These are phyloP conservation scores for Eulithis testata DNA, from an alignment of 2,888 invertebrate genomes.

Conservation along the genomic window DNA sequence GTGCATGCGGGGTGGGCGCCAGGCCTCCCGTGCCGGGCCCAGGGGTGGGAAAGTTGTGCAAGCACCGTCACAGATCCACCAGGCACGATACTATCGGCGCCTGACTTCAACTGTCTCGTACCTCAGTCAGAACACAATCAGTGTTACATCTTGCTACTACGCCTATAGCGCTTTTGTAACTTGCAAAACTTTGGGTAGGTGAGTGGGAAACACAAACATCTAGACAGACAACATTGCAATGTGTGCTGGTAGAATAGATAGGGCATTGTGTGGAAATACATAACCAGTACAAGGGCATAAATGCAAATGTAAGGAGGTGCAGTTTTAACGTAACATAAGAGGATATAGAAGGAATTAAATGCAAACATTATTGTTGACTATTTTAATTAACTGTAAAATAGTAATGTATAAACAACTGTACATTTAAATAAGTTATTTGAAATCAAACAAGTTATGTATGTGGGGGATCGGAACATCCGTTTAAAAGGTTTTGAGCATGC, in stretches of 20 bases:
- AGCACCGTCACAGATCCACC: not conserved
- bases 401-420: conserved; percentile 75
- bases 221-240: conserved; percentile 48
- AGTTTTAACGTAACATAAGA: conserved; percentile 27
- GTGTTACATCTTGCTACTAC: conserved; percentile 17
- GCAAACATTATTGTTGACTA: conserved; percentile 68
- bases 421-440: conserved; percentile 73
- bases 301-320: conserved; percentile 33
- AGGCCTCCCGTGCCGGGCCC: conserved; percentile 38
- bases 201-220: conserved; percentile 61
- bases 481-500: conserved; percentile 75
- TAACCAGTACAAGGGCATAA: conserved; percentile 33
- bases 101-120: conserved; percentile 10
- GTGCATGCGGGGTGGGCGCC: conserved; percentile 68
- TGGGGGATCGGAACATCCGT: conserved; percentile 58
- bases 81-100: not conserved
- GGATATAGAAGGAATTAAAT: conserved; percentile 56
- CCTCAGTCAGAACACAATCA: not conserved
- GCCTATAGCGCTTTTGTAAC: conserved; percentile 29
- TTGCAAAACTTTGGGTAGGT: conserved; percentile 72
- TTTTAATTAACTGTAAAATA: conserved; percentile 77
- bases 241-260: conserved; percentile 37
- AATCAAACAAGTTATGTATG: conserved; percentile 59
- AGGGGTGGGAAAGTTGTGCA: conserved; percentile 57
- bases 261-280: conserved; percentile 17